A percentile compares a stretch with the other conserved stretches of the same genome.
Evolutionary conservation across 2,888 invertebrate genomes (phyloP).

Genomic region (Agonum fuliginosum): DNA sequence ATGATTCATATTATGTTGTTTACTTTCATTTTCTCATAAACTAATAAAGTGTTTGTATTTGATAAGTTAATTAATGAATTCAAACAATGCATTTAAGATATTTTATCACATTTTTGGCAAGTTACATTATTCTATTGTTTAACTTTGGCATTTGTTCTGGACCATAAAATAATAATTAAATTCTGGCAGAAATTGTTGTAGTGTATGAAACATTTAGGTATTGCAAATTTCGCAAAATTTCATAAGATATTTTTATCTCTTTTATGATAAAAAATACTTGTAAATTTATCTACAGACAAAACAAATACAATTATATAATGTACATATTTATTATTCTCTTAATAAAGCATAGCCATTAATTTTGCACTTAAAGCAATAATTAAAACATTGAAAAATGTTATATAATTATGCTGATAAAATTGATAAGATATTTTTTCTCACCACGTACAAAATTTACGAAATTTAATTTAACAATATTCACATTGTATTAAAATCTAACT

Average conservation of each 20-base stretch:
- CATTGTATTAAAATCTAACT: too few species aligned
- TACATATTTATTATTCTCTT: constrained; percentile 22
- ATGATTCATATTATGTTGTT: too few species aligned
- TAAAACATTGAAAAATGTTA: not conserved
- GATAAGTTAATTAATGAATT: too few species aligned
- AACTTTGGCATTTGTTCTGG: too few species aligned
- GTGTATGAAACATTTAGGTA: not conserved
- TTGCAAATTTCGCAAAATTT: not conserved
- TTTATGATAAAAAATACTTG: constrained; percentile 7
- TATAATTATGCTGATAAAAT: constrained; percentile 7
- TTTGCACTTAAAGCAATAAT: not conserved
- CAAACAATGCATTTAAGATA: too few species aligned
- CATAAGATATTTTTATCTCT: not conserved
- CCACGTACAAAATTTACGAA: not conserved
- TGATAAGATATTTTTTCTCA: constrained; percentile 7
- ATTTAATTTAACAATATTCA: too few species aligned
- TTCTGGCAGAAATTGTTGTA: not conserved
- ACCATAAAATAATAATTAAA: not conserved
- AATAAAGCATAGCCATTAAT: not conserved
- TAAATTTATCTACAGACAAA: constrained; percentile 5
- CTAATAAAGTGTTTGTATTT: too few species aligned
- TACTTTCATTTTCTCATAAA: too few species aligned
- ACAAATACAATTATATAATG: constrained; percentile 25
- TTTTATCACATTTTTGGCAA: too few species aligned
- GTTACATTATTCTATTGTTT: too few species aligned